Evolutionary conservation across 2,888 invertebrate genomes (phyloP).

Genomic region (Drosophila vallismaia): DNA sequence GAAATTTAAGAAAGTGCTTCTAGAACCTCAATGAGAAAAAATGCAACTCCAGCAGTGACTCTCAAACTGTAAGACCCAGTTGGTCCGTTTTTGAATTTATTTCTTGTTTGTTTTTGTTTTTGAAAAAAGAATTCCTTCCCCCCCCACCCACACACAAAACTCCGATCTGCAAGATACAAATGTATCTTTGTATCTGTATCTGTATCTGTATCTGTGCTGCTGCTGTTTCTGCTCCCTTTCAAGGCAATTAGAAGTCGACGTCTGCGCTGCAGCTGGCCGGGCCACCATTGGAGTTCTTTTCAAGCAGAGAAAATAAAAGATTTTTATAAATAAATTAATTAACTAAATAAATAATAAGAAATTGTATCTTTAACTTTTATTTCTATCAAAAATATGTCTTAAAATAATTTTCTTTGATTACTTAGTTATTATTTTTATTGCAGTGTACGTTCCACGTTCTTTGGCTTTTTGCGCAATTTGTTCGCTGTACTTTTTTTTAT

Average conservation of each 20-base stretch:
- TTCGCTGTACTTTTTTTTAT: constrained; percentile 66
- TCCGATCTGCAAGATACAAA: constrained; percentile 8
- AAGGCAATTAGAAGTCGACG: constrained; percentile 53
- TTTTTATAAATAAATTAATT: too few relatives aligned
- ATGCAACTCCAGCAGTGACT: constrained; percentile 28
- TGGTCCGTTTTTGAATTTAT: constrained; percentile 71
- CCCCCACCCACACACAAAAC: constrained; percentile 13
- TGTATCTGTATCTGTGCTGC: constrained; percentile 27
- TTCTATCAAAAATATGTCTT: too few relatives aligned
- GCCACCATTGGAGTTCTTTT: constrained; percentile 19
- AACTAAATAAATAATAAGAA: too few relatives aligned
- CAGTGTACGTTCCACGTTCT: constrained; percentile 36
- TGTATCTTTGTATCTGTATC: constrained; percentile 51
- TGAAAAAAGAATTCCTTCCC: constrained; percentile 31
- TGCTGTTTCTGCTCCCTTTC: constrained; percentile 32
- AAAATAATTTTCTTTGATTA: too few relatives aligned
- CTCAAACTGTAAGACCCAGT: constrained; percentile 61
- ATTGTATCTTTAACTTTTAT: too few relatives aligned
- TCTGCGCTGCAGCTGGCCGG: constrained; percentile 54
- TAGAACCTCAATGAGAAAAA: constrained; percentile 4
- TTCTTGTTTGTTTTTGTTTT: constrained; percentile 6
- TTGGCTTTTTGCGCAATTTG: constrained; percentile 73
- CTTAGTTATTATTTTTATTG: constrained; percentile 15
- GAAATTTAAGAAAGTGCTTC: neutral
- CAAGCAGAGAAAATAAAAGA: neutral